Conservation (phyloP, 2,888 invertebrate species). For the Lacanobia oleracea region DNA sequence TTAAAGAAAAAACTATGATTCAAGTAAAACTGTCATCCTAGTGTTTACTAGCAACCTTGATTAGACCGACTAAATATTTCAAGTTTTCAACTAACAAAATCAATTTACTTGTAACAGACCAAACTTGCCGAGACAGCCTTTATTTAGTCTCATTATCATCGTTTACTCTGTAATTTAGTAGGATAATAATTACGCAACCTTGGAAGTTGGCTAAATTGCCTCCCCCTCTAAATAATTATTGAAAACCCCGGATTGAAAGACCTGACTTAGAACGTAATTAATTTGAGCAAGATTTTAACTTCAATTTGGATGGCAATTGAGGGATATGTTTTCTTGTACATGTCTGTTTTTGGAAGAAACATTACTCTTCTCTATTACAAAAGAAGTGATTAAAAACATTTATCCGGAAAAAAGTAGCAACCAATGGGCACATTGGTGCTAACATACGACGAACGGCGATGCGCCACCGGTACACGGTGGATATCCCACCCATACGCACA, state of each 20-base stretch:
- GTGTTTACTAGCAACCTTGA: background rate
- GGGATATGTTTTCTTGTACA: background rate
- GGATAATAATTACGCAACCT: conserved; percentile 57
- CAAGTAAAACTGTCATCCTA: too few relatives aligned
- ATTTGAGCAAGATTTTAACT: conserved; percentile 36
- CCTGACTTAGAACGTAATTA: conserved; percentile 32
- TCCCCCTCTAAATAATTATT: conserved; percentile 61
- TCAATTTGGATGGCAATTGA: background rate
- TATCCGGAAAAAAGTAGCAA: too few relatives aligned
- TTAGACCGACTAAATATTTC: background rate
- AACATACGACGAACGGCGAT: too few relatives aligned
- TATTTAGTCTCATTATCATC: conserved; percentile 55
- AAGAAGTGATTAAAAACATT: too few relatives aligned
- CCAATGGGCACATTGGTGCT: too few relatives aligned
- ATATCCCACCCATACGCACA: too few relatives aligned
- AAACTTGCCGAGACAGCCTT: conserved; percentile 29
- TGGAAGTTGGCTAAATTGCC: conserved; percentile 56
- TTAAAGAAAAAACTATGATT: too few relatives aligned
- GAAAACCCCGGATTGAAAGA: conserved; percentile 29
- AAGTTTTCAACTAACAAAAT: conserved; percentile 14
- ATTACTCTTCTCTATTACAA: too few relatives aligned
- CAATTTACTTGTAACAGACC: conserved; percentile 20
- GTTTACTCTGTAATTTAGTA: conserved; percentile 62
- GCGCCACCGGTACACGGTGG: too few relatives aligned
- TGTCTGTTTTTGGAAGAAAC: background rate